A percentile compares a stretch with the other conserved stretches of the same genome.
Evolutionary conservation across 2,888 invertebrate genomes (phyloP).

Genomic region (Rhamnusium bicolor): DNA sequence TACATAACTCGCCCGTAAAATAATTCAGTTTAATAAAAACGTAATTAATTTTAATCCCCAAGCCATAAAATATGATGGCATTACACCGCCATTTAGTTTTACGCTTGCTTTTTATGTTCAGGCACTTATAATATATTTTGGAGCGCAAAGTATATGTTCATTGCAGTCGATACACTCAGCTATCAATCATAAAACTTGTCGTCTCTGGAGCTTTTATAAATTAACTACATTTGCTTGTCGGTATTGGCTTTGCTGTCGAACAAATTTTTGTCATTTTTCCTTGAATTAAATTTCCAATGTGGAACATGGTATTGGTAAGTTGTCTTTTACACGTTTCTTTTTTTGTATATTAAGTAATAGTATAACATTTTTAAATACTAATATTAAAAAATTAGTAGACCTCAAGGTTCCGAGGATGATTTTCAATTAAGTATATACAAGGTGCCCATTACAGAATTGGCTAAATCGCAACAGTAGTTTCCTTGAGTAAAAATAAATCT

Average conservation of each 20-base stretch:
- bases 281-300: neutral
- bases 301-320: too few species aligned
- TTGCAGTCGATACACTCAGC: neutral
- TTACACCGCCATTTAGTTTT: neutral
- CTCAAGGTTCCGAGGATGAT: too few species aligned
- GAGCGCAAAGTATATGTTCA: neutral
- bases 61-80: neutral
- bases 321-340: too few species aligned
- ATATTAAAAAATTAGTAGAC: too few species aligned
- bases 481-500: too few species aligned
- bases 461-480: too few species aligned
- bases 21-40: neutral
- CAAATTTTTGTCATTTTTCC: neutral
- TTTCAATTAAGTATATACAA: too few species aligned
- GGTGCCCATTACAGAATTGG: too few species aligned
- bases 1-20: neutral
- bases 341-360: too few species aligned
- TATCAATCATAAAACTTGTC: conserved; percentile 10
- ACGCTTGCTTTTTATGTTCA: neutral
- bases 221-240: conserved; percentile 1
- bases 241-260: neutral
- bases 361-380: too few species aligned
- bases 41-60: neutral
- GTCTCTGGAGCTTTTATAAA: conserved; percentile 1
- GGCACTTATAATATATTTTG: neutral